A percentile compares a stretch with the other conserved stretches of the same genome.
These are phyloP conservation scores for Seira ritae DNA, from an alignment of 2,888 invertebrate species.

Conservation along the genomic window DNA sequence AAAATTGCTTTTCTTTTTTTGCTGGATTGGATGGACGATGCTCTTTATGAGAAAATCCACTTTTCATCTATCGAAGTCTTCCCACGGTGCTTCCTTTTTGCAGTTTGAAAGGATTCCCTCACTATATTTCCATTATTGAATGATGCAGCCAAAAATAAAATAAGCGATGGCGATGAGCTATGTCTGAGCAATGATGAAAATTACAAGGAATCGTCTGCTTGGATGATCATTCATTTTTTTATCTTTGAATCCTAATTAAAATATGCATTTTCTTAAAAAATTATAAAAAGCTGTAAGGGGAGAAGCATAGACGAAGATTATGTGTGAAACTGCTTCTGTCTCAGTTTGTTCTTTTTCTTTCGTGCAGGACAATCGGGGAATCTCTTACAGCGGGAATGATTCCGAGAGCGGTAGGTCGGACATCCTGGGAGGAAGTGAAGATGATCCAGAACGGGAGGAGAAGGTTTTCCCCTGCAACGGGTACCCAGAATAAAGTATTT, in stretches of 20 bases:
- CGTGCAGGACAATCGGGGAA: slow-evolving; percentile 28
- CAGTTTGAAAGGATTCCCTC: slow-evolving; percentile 14
- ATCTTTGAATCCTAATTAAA: background rate
- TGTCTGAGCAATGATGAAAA: background rate
- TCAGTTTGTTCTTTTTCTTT: background rate
- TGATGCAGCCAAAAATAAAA: slow-evolving; percentile 23
- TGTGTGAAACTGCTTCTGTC: no score
- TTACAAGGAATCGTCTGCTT: background rate
- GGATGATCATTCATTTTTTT: background rate
- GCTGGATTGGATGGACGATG: background rate
- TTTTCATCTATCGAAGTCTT: background rate
- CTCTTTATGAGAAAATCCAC: slow-evolving; percentile 10
- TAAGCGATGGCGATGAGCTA: slow-evolving; percentile 15
- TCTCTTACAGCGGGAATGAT: slow-evolving; percentile 32
- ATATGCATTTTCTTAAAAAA: no score
- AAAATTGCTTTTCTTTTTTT: slow-evolving; percentile 9
- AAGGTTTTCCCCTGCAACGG: slow-evolving; percentile 40
- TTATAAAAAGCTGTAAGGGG: background rate
- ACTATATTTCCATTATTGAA: slow-evolving; percentile 20
- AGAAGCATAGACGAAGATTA: background rate
- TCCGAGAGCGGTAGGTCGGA: slow-evolving; percentile 45
- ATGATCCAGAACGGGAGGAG: slow-evolving; percentile 53
- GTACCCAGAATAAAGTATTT: background rate
- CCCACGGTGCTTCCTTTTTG: slow-evolving; percentile 1
- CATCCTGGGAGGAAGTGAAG: slow-evolving; percentile 50